phyloP scores from a whole-genome alignment of 2,888 invertebrate species.

The Siphonodentalium dalli region DNA sequence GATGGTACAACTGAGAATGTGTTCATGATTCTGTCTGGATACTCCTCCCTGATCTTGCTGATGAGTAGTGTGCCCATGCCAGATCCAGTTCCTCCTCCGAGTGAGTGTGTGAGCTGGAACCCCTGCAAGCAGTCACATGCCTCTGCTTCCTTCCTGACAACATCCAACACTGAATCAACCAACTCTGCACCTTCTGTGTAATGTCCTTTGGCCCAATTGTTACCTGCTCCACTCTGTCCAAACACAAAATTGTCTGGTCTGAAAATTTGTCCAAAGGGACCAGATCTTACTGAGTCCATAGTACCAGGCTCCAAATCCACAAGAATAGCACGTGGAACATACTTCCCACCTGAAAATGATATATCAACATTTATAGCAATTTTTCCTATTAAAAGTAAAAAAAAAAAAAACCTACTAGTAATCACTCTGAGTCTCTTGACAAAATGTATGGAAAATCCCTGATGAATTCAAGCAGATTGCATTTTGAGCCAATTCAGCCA shows the following conservation, averaged over 20 bases:
- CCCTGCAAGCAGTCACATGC: slow-evolving; percentile 86
- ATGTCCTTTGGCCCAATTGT: slow-evolving; percentile 88
- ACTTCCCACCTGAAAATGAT: slow-evolving; percentile 92
- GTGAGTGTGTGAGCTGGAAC: slow-evolving; percentile 67
- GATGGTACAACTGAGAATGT: slow-evolving; percentile 91
- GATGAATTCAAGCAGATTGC: too few relatives aligned
- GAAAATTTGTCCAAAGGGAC: slow-evolving; percentile 89
- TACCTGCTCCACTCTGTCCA: slow-evolving; percentile 75
- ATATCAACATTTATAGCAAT: too few relatives aligned
- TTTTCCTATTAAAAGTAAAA: too few relatives aligned
- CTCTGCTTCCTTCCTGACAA: slow-evolving; percentile 78
- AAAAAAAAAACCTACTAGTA: too few relatives aligned
- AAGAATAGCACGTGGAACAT: slow-evolving; percentile 89
- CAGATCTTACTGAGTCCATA: slow-evolving; percentile 92
- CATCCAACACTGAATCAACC: slow-evolving; percentile 71
- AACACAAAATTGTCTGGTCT: slow-evolving; percentile 95
- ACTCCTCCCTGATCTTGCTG: slow-evolving; percentile 95
- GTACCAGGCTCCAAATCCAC: slow-evolving; percentile 94
- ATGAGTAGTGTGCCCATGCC: slow-evolving; percentile 88
- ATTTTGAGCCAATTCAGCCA: too few relatives aligned
- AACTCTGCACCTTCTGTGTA: slow-evolving; percentile 83
- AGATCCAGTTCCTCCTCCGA: slow-evolving; percentile 86
- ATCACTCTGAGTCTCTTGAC: too few relatives aligned
- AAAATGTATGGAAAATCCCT: too few relatives aligned
- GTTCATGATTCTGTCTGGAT: slow-evolving; percentile 96